Base-by-base conservation (phyloP, 2,888 invertebrate genomes). In the Sericinus montela region DNA sequence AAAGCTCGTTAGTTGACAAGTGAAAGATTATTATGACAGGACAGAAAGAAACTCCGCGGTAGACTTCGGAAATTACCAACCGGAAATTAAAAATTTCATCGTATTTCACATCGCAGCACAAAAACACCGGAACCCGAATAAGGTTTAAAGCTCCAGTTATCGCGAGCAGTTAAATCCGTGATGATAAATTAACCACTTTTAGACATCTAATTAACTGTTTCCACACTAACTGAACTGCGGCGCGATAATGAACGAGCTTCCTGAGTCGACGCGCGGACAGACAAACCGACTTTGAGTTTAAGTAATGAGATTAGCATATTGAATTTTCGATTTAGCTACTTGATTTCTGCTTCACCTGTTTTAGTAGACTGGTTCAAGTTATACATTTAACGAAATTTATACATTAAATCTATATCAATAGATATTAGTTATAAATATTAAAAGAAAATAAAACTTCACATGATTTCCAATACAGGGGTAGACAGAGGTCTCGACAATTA, bases 181-280 rank as follows among this genome's bases (percentile, higher is more conserved):
- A 34, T 43, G 48, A 48, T 43, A 43, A 7, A 38, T 48, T 48
- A 43, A 43, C 37, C 38, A 15, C 48, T 25, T 39, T 48, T 39
- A 39, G 48, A 29, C 30, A 32, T 38, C 25, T 43, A 38, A 38
- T 48, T 48, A 48, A 42, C 38, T 8, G 30, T 35, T 28, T n/a
- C 36, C 28, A 29, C 34, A 38, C 25, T 16, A 14, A 47, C 41
- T 23, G 29, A 14, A 47, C 41, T 23, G 29, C 36, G 10, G 32
- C 29, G 29, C 36, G 48, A 35, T 48, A 48, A 48, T 37, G 48
- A 48, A 37, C 37, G 42, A 42, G 37, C 38, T 45, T 37, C 45
- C 45, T 23, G 46, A 38, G n/a, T 49, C 13, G 25, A n/a, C 43
- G 38, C 16, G 45, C 45, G 25, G 38, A 48, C 48, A 42, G 37